Conservation (phyloP, 2,888 invertebrate species). For the Oligia fasciuncula region DNA sequence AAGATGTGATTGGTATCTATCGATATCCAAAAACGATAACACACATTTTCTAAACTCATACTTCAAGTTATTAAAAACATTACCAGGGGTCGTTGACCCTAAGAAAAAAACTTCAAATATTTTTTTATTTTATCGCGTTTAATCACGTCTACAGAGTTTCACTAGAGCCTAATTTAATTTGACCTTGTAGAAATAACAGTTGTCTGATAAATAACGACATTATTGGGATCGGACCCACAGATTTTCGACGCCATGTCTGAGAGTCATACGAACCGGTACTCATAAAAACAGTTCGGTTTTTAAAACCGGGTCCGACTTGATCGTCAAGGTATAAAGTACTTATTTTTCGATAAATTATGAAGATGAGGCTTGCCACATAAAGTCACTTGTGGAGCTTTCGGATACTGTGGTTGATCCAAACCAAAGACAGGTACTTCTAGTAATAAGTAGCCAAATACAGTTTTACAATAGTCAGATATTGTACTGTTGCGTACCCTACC, state of each 20-base stretch:
- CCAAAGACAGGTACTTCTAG: too few relatives aligned
- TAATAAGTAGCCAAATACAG: not conserved
- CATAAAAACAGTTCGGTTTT: conserved; percentile 41
- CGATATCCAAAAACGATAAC: too few relatives aligned
- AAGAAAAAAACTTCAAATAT: too few relatives aligned
- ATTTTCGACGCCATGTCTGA: conserved; percentile 34
- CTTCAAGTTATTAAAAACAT: too few relatives aligned
- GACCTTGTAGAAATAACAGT: conserved; percentile 4
- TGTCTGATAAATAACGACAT: conserved; percentile 14
- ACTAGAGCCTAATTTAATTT: too few relatives aligned
- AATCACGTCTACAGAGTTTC: too few relatives aligned
- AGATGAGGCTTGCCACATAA: not conserved
- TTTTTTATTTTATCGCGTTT: too few relatives aligned
- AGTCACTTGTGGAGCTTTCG: not conserved
- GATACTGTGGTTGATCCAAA: not conserved
- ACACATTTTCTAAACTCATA: too few relatives aligned
- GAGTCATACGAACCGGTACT: conserved; percentile 29
- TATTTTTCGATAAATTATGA: conserved; percentile 16
- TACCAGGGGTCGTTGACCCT: too few relatives aligned
- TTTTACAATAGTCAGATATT: too few relatives aligned
- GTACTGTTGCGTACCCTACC: too few relatives aligned
- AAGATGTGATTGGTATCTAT: too few relatives aligned
- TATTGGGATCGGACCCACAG: conserved; percentile 19
- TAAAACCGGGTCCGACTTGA: conserved; percentile 4
- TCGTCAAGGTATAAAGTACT: conserved; percentile 7